Evolutionary conservation across 1,140 invertebrate genomes (phyloP), one percentile per base, ranked within the genome.

Genomic region (Drosophila ohnishii): DNA sequence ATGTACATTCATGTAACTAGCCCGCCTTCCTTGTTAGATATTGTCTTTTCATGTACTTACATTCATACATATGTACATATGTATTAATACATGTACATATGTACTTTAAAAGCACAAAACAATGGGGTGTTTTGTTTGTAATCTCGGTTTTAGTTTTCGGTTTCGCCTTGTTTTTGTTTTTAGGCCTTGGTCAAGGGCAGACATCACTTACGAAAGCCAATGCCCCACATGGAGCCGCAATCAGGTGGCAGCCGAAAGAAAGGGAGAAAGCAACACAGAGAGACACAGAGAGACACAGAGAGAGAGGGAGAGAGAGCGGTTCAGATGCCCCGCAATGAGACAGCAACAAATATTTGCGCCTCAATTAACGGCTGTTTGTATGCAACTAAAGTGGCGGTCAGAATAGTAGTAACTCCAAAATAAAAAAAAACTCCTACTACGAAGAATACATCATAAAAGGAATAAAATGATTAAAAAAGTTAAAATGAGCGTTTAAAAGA

Each of bases 341-440:
- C 47, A 53, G 10, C 39, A 35, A 40, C 67, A 73, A 72, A 73
- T 73, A 73, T 73, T 73, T 73, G 70, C 70, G 69, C 57, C 37
- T 73, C 70, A 73, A 73, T 73, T 73, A 73, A 72, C 69, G 57
- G 69, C 30, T 47, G 39, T 73, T 72, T 73, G 70, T 73, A 58
- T 40, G 65, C 50, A 70, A 6, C 9, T 30, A 69, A 53, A 32
- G 16, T 48, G 42, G n/a, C 10, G 30, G 32, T 8, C 30, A 69
- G 9, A 28, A 28, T 22, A 30, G 2, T 48, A 70, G 32, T 13
- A 28, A 7, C 14, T n/a, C 3, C 25, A 25, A 25, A 25, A 25
- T 25, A 25, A 28, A 28, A 28, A 28, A 28, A 28, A 28, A 6
- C 25, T 28, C 5, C 25, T 6, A 1, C 5, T 28, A 28, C 25